These are phyloP conservation scores for Xyrauchen texanus DNA, from an alignment of 2,113 vertebrate genomes.

Conservation along the genomic window DNA sequence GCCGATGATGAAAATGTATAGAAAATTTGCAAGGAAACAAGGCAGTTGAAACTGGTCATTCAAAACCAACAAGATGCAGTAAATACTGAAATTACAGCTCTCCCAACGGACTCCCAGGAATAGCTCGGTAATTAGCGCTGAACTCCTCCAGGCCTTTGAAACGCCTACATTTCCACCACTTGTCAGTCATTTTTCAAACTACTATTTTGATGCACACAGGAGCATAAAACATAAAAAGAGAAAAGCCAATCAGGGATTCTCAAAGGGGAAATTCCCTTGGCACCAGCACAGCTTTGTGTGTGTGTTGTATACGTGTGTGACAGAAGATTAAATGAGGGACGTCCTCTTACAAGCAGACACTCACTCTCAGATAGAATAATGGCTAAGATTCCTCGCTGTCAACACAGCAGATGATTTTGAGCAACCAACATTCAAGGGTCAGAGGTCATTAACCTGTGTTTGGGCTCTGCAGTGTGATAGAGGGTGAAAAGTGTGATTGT, in stretches of 20 bases:
- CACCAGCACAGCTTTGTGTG: not conserved
- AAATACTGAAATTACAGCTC: not conserved
- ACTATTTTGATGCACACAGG: not conserved
- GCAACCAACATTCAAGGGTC: not conserved
- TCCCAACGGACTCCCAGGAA: not conserved
- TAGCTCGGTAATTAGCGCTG: slow-evolving; percentile 27
- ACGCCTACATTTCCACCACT: not conserved
- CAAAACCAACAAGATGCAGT: not conserved
- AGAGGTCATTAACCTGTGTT: not conserved
- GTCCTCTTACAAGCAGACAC: not conserved
- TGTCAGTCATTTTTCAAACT: slow-evolving; percentile 6
- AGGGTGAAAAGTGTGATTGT: too few relatives aligned
- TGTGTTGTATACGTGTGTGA: not conserved
- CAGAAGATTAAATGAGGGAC: not conserved
- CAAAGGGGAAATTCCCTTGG: not conserved
- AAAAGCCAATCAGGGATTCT: not conserved
- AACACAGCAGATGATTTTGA: not conserved
- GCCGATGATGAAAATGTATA: not conserved
- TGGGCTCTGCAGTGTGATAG: too few relatives aligned
- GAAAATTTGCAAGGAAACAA: not conserved
- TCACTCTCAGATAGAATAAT: slow-evolving; percentile 7
- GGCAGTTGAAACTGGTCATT: not conserved
- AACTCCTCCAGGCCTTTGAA: not conserved
- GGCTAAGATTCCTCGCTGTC: not conserved
- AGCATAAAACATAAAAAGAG: not conserved